Percentiles rank a stretch among this genome's conserved stretches.
These are phyloP conservation scores for Geotrypetes seraphini DNA, from an alignment of 2,797 vertebrate genomes.

Conservation along the genomic window DNA sequence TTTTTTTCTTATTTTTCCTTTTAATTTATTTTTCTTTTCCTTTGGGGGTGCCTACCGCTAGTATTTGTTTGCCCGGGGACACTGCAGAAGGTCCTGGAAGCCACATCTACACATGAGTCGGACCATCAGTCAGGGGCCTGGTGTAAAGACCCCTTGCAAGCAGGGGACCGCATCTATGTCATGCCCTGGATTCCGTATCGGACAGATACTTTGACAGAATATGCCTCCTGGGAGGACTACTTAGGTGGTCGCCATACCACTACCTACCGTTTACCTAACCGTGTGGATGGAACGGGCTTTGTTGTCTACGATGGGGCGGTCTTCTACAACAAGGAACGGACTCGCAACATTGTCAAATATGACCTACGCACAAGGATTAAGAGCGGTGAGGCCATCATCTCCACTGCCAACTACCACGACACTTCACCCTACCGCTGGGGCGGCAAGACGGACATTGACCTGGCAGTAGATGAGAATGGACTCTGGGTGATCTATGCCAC, in stretches of 20 bases:
- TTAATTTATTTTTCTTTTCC: constrained; percentile 16
- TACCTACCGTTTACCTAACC: constrained; percentile 85
- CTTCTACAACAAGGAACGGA: constrained; percentile 94
- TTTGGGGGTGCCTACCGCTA: constrained; percentile 27
- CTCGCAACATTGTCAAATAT: constrained; percentile 87
- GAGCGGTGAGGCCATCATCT: constrained; percentile 86
- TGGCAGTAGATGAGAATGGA: constrained; percentile 88
- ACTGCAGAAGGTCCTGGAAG: constrained; percentile 70
- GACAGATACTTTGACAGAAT: constrained; percentile 86
- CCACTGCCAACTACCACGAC: constrained; percentile 89
- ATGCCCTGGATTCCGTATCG: constrained; percentile 94
- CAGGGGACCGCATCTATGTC: constrained; percentile 86
- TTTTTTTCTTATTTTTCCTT: constrained; percentile 18
- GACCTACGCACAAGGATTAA: constrained; percentile 89
- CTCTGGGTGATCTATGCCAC: constrained; percentile 94
- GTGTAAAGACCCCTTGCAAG: constrained; percentile 91
- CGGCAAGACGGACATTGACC: constrained; percentile 88
- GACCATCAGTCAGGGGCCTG: constrained; percentile 88
- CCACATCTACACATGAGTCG: constrained; percentile 78
- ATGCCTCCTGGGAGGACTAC: constrained; percentile 86
- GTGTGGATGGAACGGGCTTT: constrained; percentile 87
- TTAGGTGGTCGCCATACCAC: constrained; percentile 76
- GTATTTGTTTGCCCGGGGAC: constrained; percentile 92
- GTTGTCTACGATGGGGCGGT: constrained; percentile 90
- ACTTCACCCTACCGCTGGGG: constrained; percentile 92